A percentile compares a stretch with the other conserved stretches of the same genome.
Conservation (phyloP, 2,797 vertebrate genomes). For the Luscinia luscinia region DNA sequence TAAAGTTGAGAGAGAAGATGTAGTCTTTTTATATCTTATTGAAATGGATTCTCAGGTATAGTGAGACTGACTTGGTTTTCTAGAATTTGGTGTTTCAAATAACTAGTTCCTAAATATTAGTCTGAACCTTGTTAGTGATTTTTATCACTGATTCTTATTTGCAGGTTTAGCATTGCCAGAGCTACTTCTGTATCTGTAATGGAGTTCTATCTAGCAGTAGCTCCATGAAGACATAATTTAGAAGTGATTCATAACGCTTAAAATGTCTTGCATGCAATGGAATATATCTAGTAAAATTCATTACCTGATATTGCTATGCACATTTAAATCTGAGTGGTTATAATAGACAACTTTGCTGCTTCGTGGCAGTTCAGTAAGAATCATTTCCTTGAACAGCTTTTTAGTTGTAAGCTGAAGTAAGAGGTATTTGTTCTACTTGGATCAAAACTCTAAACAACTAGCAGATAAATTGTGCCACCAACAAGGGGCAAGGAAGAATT, state of each 20-base stretch:
- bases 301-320: not conserved
- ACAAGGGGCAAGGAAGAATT: not conserved
- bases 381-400: not conserved
- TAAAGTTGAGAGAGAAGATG: slow-evolving; percentile 96
- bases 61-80: not conserved
- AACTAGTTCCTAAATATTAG: not conserved
- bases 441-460: not conserved
- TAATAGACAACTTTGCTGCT: not conserved
- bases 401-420: not conserved
- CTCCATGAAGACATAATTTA: not conserved
- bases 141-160: not conserved
- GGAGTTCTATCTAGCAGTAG: not conserved
- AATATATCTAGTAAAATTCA: not conserved
- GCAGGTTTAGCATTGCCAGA: not conserved
- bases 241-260: not conserved
- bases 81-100: not conserved
- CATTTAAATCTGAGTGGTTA: not conserved
- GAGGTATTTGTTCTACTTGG: not conserved
- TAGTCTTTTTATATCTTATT: slow-evolving; percentile 96
- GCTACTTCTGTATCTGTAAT: not conserved
- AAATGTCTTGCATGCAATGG: not conserved
- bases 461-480: not conserved
- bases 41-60: slow-evolving; percentile 97
- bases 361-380: not conserved
- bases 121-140: not conserved